Conservation (phyloP, 2,113 vertebrate species). For the Alouatta palliata region DNA sequence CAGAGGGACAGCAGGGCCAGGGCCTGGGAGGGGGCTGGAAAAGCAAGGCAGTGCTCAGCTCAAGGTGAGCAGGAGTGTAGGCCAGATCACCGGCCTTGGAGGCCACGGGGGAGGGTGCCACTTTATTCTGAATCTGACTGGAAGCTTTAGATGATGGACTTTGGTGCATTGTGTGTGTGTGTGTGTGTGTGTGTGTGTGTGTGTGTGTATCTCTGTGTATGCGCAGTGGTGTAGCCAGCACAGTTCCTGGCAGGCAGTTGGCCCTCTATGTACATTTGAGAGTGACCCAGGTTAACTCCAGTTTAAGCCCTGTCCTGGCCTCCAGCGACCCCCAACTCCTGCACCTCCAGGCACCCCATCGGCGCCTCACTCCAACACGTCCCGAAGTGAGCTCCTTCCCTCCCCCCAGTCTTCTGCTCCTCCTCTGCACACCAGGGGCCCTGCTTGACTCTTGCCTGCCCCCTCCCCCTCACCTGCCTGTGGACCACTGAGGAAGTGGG, state of each 20-base stretch:
- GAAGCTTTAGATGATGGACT: not conserved
- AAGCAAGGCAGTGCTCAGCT: accelerated
- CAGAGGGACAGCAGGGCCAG: not conserved
- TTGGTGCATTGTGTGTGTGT: too few relatives aligned
- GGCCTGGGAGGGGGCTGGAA: not conserved
- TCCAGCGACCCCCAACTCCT: not conserved
- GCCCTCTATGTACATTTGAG: too few relatives aligned
- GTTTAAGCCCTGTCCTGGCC: not conserved
- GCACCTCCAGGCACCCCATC: too few relatives aligned
- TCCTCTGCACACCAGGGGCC: not conserved
- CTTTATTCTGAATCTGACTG: not conserved
- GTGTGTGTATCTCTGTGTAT: too few relatives aligned
- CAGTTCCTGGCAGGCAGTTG: too few relatives aligned
- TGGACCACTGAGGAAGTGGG: not conserved
- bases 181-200: too few relatives aligned
- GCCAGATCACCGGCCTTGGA: not conserved
- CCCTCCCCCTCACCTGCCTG: not conserved
- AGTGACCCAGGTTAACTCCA: not conserved
- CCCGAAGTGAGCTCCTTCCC: too few relatives aligned
- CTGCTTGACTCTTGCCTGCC: not conserved
- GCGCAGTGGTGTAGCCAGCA: accelerated
- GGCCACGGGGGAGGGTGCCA: not conserved
- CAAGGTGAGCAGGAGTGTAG: too few relatives aligned
- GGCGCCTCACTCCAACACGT: not conserved
- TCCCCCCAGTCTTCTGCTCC: not conserved